These are phyloP conservation scores for Epizoanthus stellaris DNA, from an alignment of 92 coral and sea anemone species.

Conservation along the genomic window DNA sequence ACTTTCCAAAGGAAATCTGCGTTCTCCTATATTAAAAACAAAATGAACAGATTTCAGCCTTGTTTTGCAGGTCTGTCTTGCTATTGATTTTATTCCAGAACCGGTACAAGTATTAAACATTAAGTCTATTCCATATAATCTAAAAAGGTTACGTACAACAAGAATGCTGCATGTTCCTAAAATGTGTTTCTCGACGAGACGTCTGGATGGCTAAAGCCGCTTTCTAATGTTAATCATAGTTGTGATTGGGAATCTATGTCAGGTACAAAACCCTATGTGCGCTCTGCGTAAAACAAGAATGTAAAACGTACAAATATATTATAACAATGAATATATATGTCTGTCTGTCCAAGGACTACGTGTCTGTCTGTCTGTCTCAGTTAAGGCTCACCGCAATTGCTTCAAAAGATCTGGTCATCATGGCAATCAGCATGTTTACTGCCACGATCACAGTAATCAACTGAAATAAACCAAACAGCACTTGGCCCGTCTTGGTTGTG, in stretches of 20 bases:
- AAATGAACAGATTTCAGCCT: not conserved
- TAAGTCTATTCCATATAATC: too few species aligned
- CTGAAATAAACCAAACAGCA: conserved; percentile 73
- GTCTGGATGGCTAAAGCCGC: not conserved
- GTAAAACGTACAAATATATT: too few species aligned
- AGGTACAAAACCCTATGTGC: too few species aligned
- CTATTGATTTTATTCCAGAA: too few species aligned
- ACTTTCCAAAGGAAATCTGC: conserved; percentile 49
- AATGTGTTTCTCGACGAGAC: not conserved
- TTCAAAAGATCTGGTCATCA: conserved; percentile 88
- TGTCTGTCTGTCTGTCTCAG: not conserved
- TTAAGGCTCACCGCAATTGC: conserved; percentile 68
- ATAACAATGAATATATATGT: not conserved
- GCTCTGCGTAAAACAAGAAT: too few species aligned
- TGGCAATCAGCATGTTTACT: conserved; percentile 89
- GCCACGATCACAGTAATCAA: conserved; percentile 82
- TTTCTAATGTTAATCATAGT: not conserved
- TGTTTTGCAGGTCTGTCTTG: too few species aligned
- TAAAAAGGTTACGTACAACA: too few species aligned
- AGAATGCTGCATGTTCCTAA: not conserved
- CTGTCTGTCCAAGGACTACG: not conserved
- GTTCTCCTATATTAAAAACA: conserved; percentile 34
- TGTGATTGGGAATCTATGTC: not conserved
- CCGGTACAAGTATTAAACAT: too few species aligned
- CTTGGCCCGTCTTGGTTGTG: conserved; percentile 74